Percentiles rank a stretch among this genome's conserved stretches.
Conservation (phyloP, 2,888 invertebrate species). For the Crepidodera aurea region DNA sequence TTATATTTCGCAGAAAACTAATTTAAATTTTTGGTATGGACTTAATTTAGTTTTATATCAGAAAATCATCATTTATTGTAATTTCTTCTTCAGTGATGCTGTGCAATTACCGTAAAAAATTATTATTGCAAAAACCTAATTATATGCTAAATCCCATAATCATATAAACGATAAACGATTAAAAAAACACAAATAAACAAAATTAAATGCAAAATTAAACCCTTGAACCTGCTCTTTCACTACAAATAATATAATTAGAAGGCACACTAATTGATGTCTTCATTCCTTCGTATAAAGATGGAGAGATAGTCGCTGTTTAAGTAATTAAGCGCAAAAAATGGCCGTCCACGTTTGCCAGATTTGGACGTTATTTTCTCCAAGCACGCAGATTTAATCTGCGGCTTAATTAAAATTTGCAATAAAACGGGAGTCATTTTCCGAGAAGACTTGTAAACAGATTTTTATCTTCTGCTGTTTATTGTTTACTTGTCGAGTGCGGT, state of each 20-base stretch:
- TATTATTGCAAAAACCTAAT: neutral
- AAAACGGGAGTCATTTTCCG: conserved; percentile 31
- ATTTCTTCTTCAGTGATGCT: neutral
- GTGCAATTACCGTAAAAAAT: neutral
- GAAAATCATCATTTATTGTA: neutral
- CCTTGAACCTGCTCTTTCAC: conserved; percentile 11
- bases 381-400: conserved; percentile 30
- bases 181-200: neutral
- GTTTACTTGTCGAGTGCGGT: conserved; percentile 23
- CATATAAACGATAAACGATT: neutral
- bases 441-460: conserved; percentile 30
- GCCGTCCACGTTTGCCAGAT: conserved; percentile 32
- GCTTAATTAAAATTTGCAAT: conserved; percentile 32
- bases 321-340: conserved; percentile 37
- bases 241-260: conserved; percentile 30
- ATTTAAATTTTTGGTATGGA: no score
- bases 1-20: no score
- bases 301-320: conserved; percentile 30
- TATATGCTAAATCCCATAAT: neutral
- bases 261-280: conserved; percentile 32
- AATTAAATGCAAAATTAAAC: conserved; percentile 16
- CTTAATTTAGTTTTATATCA: neutral
- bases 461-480: conserved; percentile 23
- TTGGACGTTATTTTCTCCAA: conserved; percentile 32
- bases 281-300: conserved; percentile 29